These are phyloP conservation scores for Drosophila oshimai DNA, from an alignment of 1,140 invertebrate species.

Conservation along the genomic window DNA sequence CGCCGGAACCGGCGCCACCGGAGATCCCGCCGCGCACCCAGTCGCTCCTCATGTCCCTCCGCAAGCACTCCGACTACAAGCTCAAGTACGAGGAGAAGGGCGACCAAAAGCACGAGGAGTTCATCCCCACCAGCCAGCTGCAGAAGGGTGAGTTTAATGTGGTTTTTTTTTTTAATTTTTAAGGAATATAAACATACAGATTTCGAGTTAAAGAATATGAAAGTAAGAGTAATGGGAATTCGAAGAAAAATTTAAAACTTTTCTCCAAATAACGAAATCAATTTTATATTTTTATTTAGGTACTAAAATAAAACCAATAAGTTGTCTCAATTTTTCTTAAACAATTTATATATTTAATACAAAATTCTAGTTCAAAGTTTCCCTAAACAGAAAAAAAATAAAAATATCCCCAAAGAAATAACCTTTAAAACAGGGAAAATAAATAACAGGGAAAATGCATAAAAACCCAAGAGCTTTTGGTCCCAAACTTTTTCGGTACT, in stretches of 20 bases:
- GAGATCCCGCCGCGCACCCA: conserved; percentile 87
- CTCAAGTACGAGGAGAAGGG: conserved; percentile 82
- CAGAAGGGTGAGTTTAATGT: conserved; percentile 69
- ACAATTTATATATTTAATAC: neutral
- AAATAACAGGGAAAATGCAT: neutral
- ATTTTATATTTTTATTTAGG: too few species aligned
- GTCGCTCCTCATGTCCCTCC: conserved; percentile 84
- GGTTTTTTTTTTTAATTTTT: neutral
- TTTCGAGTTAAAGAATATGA: too few species aligned
- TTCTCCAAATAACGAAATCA: too few species aligned
- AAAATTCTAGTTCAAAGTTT: neutral
- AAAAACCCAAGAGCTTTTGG: conserved; percentile 6
- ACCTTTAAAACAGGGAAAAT: neutral
- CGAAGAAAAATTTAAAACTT: too few species aligned
- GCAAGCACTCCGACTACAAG: conserved; percentile 81
- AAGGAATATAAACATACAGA: neutral
- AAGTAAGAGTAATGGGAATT: too few species aligned
- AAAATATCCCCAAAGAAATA: neutral
- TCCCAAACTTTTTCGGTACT: conserved; percentile 10
- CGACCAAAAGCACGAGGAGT: conserved; percentile 83
- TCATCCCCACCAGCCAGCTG: conserved; percentile 79
- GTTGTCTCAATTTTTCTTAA: too few species aligned
- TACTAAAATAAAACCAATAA: too few species aligned
- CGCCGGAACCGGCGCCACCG: conserved; percentile 87
- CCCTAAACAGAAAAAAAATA: neutral